Evolutionary conservation across 2,113 vertebrate genomes (phyloP), one percentile per base, ranked within the genome.

Genomic region (Pogonocichla stellata): DNA sequence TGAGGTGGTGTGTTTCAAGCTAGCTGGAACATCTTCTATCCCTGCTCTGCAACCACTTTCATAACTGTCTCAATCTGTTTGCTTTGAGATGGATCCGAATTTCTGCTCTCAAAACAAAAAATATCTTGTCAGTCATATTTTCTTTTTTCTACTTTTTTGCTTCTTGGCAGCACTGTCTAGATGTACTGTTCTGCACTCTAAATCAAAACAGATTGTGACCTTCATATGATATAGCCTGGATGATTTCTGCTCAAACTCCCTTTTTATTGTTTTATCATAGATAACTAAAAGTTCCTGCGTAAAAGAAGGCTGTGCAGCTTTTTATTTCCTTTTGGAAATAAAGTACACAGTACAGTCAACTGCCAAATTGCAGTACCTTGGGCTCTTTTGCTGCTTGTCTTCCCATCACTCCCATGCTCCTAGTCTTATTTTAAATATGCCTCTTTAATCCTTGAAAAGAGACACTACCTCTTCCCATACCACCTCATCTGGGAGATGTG

Each of bases 21-120:
- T 80, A 86, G 40, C 57, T 82, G 74, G 45, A 85, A 82, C 23
- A 18, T 47, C 54, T 85, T 87, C 70, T 88, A 48, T 64, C 29
- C 58, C 75, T 10, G 14, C 42, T 90, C 53, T 69, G 67, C 81
- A 86, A 79, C 33, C 42, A 50, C 79, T 88, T 90, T 87, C 45
- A 15, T 72, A 91, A 85, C 48, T 75, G 61, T 66, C 81, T 91
- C 65, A 51, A 88, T 78, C 73, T 92, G 62, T 93, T 81, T 88
- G 85, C 77, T 86, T 79, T 91, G 56, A 90, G 64, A 65, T 47
- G 38, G 38, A 87, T 54, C 64, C 28, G 31, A 92, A 91, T 48
- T 90, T 93, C 84, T 66, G 53, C 38, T 86, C 74, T 72, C 54
- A 73, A 36, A 95, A 64, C 47, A 86, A 87, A 84, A 88, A 90